These are phyloP conservation scores for Tenualosa ilisha DNA, from an alignment of 2,797 vertebrate species.

Conservation along the genomic window DNA sequence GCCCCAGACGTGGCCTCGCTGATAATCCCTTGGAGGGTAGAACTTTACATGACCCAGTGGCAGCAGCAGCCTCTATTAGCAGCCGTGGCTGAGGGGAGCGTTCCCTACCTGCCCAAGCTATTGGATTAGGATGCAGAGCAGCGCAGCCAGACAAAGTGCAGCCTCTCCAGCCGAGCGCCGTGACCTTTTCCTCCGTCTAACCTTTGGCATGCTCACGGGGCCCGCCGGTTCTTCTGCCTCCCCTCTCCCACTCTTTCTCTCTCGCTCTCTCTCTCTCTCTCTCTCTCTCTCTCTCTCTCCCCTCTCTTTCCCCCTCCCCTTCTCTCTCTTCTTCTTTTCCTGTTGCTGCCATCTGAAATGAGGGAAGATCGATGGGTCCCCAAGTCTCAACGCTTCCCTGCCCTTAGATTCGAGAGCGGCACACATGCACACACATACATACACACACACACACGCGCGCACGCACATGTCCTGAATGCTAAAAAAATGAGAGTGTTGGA, in stretches of 20 bases:
- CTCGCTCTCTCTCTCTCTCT: neutral
- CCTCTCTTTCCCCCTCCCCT: neutral
- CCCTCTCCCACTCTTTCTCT: neutral
- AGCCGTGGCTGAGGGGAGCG: too few relatives aligned
- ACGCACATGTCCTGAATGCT: neutral
- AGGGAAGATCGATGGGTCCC: conserved; percentile 18
- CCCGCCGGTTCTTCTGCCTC: neutral
- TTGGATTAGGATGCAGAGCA: neutral
- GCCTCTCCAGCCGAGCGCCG: neutral
- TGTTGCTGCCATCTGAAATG: neutral
- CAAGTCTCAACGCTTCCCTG: neutral
- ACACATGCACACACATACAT: too few relatives aligned
- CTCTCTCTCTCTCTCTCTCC: neutral
- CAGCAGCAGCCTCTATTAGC: neutral
- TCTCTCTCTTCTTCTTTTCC: neutral
- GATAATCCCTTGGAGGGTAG: neutral
- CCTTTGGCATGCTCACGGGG: neutral
- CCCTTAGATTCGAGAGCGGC: conserved; percentile 2
- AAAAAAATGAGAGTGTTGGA: neutral
- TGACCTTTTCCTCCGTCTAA: conserved; percentile 14
- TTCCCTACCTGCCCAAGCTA: neutral
- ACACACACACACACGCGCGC: neutral
- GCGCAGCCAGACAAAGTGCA: neutral
- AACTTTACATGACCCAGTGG: neutral
- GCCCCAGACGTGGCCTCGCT: neutral